Conservation (phyloP, 2,797 vertebrate species). For the Lithobates sylvaticus region DNA sequence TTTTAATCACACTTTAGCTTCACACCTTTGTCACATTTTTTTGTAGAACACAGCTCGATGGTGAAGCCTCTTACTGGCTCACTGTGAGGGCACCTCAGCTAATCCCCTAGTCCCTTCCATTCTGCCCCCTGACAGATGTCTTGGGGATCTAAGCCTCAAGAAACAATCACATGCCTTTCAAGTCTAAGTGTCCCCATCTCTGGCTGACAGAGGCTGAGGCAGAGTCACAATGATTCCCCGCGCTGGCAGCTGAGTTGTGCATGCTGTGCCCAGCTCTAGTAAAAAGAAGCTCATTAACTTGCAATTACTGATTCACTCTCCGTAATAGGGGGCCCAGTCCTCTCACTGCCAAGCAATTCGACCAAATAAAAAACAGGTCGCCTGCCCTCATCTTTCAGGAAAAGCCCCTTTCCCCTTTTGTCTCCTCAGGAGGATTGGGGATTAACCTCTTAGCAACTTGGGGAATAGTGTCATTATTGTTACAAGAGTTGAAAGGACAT, state of each 20-base stretch:
- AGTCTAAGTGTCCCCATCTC: slow-evolving; percentile 54
- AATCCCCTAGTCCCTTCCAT: slow-evolving; percentile 26
- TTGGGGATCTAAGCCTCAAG: slow-evolving; percentile 33
- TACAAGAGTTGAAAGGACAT: slow-evolving; percentile 35
- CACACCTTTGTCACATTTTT: neutral
- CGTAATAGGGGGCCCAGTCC: slow-evolving; percentile 46
- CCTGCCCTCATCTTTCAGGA: slow-evolving; percentile 48
- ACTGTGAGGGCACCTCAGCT: slow-evolving; percentile 40
- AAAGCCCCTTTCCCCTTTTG: slow-evolving; percentile 24
- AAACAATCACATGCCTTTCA: slow-evolving; percentile 52
- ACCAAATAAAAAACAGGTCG: slow-evolving; percentile 50
- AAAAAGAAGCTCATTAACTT: slow-evolving; percentile 59
- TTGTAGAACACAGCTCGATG: neutral
- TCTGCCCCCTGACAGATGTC: slow-evolving; percentile 55
- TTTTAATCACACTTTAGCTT: neutral
- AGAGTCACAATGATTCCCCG: slow-evolving; percentile 40
- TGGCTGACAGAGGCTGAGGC: slow-evolving; percentile 45
- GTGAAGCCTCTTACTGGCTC: slow-evolving; percentile 4
- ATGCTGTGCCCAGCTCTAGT: slow-evolving; percentile 37
- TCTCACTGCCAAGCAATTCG: slow-evolving; percentile 43
- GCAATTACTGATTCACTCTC: slow-evolving; percentile 59
- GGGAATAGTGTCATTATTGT: slow-evolving; percentile 31
- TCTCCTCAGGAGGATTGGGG: slow-evolving; percentile 9
- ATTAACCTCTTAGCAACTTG: slow-evolving; percentile 51
- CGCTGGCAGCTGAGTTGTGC: slow-evolving; percentile 53